Evolutionary conservation across 2,888 invertebrate species (phyloP).

Genomic region (Dilophus febrilis): DNA sequence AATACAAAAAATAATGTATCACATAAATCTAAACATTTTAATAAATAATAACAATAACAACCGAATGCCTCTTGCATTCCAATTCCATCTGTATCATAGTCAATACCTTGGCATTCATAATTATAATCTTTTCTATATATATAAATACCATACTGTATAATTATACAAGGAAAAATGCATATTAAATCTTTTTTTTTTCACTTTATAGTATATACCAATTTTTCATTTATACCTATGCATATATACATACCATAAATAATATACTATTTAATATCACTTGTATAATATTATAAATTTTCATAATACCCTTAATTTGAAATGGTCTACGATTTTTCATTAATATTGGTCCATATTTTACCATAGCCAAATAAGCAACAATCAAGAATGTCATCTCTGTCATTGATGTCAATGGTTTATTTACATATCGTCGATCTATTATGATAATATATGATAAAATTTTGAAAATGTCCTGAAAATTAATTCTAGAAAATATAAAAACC

Average conservation of each 20-base stretch:
- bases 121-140: too few species aligned
- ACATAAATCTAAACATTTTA: conserved; percentile 45
- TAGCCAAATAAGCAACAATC: conserved; percentile 1
- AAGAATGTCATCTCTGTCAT: background rate
- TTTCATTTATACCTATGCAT: too few species aligned
- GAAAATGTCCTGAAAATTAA: too few species aligned
- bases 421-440: conserved; percentile 1
- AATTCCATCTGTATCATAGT: too few species aligned
- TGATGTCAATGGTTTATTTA: background rate
- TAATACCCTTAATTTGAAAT: background rate
- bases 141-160: too few species aligned
- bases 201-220: too few species aligned
- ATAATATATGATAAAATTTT: too few species aligned
- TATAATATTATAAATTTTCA: conserved; percentile 3
- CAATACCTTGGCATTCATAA: too few species aligned
- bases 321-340: conserved; percentile 3
- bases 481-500: too few species aligned
- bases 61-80: background rate
- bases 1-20: conserved; percentile 57
- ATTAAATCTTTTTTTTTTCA: too few species aligned
- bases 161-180: too few species aligned
- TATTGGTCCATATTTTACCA: conserved; percentile 2
- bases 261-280: conserved; percentile 3
- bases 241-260: too few species aligned
- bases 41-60: conserved; percentile 38